phyloP scores from a whole-genome alignment of 2,113 vertebrate species.

The Osmerus eperlanus region DNA sequence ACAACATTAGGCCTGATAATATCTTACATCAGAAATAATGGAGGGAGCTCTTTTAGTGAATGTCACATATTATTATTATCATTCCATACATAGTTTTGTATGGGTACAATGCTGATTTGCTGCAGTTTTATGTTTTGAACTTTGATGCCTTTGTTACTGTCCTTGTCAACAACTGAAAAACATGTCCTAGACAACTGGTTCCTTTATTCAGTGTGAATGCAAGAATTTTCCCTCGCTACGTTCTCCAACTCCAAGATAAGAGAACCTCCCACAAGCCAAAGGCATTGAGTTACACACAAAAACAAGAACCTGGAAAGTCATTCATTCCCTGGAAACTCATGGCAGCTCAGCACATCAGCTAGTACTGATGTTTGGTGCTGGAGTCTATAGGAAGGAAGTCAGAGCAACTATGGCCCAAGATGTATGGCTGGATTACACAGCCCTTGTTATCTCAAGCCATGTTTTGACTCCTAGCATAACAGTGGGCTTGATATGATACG shows the following conservation, averaged over 20 bases:
- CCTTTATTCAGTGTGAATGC: too few species aligned
- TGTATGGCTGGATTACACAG: neutral
- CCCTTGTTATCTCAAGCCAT: neutral
- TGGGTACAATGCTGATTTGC: too few species aligned
- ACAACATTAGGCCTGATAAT: neutral
- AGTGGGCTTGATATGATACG: too few species aligned
- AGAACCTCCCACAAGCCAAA: too few species aligned
- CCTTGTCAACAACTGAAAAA: too few species aligned
- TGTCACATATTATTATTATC: conserved; percentile 1
- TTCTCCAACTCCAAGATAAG: too few species aligned
- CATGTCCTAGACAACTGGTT: too few species aligned
- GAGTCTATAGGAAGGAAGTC: neutral
- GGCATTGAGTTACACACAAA: neutral
- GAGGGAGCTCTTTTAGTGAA: conserved; percentile 10
- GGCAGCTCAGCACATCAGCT: neutral
- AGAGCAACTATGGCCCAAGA: neutral
- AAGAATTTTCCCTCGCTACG: too few species aligned
- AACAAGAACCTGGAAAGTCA: neutral
- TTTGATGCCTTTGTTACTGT: too few species aligned
- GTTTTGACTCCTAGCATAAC: too few species aligned
- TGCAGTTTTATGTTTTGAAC: too few species aligned
- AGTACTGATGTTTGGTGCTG: neutral
- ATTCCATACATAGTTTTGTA: too few species aligned
- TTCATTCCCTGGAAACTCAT: neutral
- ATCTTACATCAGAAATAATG: neutral